Conservation (phyloP, 1,140 invertebrate species). For the Hypothenemus hampei region DNA sequence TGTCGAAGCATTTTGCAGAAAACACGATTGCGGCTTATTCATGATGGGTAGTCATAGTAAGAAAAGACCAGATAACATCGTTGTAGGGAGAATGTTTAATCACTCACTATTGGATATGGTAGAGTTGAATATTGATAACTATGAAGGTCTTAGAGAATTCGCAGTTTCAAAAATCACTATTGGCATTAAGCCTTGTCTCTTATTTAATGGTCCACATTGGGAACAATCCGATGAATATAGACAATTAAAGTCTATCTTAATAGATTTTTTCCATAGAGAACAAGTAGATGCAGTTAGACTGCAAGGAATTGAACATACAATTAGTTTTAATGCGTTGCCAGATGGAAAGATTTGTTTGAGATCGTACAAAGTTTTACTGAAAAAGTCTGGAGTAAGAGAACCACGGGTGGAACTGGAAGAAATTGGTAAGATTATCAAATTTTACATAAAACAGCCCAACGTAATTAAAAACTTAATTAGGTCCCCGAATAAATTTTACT, state of each 20-base stretch:
- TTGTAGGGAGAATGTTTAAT: conserved; percentile 87
- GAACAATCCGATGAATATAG: conserved; percentile 73
- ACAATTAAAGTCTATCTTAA: conserved; percentile 82
- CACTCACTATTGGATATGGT: conserved; percentile 91
- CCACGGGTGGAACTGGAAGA: conserved; percentile 90
- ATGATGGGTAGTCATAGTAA: conserved; percentile 87
- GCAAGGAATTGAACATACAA: conserved; percentile 88
- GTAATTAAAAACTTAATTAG: conserved; percentile 44
- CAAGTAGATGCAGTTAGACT: conserved; percentile 73
- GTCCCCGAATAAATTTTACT: conserved; percentile 85
- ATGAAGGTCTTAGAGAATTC: conserved; percentile 50
- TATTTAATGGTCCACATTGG: conserved; percentile 93
- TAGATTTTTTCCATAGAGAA: conserved; percentile 92
- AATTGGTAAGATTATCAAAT: conserved; percentile 59
- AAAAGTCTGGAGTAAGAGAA: conserved; percentile 84
- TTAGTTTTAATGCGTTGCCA: conserved; percentile 77
- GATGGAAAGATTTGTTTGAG: conserved; percentile 78
- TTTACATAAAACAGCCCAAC: background rate
- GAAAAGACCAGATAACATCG: conserved; percentile 89
- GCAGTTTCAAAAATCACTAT: conserved; percentile 38
- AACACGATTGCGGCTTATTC: conserved; percentile 86
- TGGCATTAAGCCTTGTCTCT: conserved; percentile 85
- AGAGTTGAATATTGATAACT: conserved; percentile 85
- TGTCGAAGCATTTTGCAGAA: conserved; percentile 80
- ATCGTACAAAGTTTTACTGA: conserved; percentile 85